Evolutionary conservation across 2,888 invertebrate species (phyloP).

Genomic region (Sturmia bella): DNA sequence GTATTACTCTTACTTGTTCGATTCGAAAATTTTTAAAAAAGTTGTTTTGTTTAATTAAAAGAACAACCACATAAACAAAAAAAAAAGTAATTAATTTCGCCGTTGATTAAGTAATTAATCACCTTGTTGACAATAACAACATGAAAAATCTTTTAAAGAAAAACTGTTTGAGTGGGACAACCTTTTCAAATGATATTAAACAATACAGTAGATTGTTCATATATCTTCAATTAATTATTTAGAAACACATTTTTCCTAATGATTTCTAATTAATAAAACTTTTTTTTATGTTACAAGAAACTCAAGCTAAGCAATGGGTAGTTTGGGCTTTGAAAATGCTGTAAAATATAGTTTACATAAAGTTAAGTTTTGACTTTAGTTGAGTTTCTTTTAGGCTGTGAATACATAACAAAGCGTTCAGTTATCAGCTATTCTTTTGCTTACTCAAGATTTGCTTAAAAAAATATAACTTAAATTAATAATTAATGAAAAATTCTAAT

Average conservation of each 20-base stretch:
- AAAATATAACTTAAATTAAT: no score
- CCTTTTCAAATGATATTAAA: neutral
- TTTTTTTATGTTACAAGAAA: neutral
- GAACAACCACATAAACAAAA: slow-evolving; percentile 5
- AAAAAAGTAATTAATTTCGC: slow-evolving; percentile 42
- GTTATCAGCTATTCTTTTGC: no score
- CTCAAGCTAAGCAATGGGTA: slow-evolving; percentile 1
- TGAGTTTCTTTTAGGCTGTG: no score
- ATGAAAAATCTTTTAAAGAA: slow-evolving; percentile 27
- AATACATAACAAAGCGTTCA: no score
- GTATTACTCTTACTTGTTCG: neutral
- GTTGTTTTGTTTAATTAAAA: slow-evolving; percentile 22
- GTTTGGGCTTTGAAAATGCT: no score
- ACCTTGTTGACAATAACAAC: slow-evolving; percentile 21
- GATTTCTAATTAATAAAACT: slow-evolving; percentile 46
- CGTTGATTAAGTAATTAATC: slow-evolving; percentile 45
- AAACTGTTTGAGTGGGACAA: slow-evolving; percentile 20
- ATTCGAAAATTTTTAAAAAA: slow-evolving; percentile 18
- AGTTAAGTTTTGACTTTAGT: no score
- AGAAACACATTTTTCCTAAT: slow-evolving; percentile 11
- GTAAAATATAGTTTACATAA: no score
- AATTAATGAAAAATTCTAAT: no score
- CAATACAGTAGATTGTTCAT: slow-evolving; percentile 12
- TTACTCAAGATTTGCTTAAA: no score
- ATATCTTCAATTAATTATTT: slow-evolving; percentile 6